These are phyloP conservation scores for Macroteleia sp. DNA, from an alignment of 2,888 invertebrate species.

Conservation along the genomic window DNA sequence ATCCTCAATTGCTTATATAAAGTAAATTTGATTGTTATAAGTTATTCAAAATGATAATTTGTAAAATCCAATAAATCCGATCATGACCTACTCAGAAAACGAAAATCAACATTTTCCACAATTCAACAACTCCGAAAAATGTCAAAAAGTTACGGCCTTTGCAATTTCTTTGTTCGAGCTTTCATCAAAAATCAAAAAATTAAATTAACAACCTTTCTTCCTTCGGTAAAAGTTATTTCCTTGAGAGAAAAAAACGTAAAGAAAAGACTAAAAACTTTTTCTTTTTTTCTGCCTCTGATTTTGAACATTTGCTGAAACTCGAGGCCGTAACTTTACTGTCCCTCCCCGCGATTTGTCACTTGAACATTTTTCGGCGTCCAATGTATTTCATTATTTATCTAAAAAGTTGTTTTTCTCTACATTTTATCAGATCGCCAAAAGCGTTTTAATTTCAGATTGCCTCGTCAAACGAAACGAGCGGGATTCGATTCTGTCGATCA, in stretches of 20 bases:
- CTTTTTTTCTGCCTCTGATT: constrained; percentile 42
- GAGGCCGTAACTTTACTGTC: constrained; percentile 41
- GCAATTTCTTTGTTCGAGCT: constrained; percentile 42
- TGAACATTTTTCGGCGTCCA: constrained; percentile 34
- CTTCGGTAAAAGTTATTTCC: constrained; percentile 1
- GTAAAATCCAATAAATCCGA: too few relatives aligned
- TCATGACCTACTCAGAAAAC: too few relatives aligned
- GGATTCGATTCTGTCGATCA: constrained; percentile 63
- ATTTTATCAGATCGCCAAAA: constrained; percentile 59
- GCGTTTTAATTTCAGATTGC: constrained; percentile 63
- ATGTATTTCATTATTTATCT: constrained; percentile 62
- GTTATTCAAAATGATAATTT: too few relatives aligned
- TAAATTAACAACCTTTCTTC: constrained; percentile 35
- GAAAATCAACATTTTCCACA: too few relatives aligned
- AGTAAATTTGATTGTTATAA: too few relatives aligned
- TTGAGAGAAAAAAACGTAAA: too few relatives aligned
- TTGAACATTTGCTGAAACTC: constrained; percentile 24
- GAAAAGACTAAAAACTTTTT: neutral
- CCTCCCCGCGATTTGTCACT: constrained; percentile 39
- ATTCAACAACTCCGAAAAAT: too few relatives aligned
- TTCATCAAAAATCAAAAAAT: constrained; percentile 39
- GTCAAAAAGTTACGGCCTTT: constrained; percentile 28
- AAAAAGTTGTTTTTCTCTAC: constrained; percentile 52
- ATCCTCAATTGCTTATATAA: too few relatives aligned
- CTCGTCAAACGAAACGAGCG: constrained; percentile 64